These are phyloP conservation scores for Sisor rabdophorus DNA, from an alignment of 2,113 vertebrate genomes.

Conservation along the genomic window DNA sequence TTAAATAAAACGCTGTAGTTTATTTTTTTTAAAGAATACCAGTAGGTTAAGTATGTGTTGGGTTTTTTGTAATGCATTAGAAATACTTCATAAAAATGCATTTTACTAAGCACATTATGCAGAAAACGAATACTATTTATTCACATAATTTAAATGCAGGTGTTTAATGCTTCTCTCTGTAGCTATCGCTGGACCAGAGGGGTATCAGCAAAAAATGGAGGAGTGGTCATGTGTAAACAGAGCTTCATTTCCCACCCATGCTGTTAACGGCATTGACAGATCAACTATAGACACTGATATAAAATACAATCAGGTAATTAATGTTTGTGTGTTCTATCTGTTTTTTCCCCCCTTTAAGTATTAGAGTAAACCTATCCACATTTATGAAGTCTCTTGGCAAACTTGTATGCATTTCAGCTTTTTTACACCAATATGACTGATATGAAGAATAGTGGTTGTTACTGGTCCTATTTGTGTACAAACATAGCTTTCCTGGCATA, in stretches of 20 bases:
- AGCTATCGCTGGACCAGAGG: slow-evolving; percentile 75
- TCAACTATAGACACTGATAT: slow-evolving; percentile 72
- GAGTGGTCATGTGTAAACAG: slow-evolving; percentile 79
- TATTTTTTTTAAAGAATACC: no score
- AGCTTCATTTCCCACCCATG: slow-evolving; percentile 65
- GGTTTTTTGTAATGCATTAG: background rate
- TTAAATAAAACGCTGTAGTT: no score
- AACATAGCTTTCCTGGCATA: background rate
- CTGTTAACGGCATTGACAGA: slow-evolving; percentile 76
- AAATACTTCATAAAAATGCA: background rate
- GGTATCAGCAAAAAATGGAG: slow-evolving; percentile 79
- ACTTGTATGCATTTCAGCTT: background rate
- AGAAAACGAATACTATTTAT: background rate
- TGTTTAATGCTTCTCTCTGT: slow-evolving; percentile 18
- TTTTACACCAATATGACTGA: background rate
- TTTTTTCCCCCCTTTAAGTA: background rate
- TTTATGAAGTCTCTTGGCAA: background rate
- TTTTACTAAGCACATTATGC: background rate
- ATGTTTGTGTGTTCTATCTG: background rate
- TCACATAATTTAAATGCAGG: background rate
- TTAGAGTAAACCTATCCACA: background rate
- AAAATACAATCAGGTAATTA: slow-evolving; percentile 79
- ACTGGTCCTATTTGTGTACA: background rate
- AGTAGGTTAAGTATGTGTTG: background rate
- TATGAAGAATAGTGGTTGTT: background rate